Evolutionary conservation across 2,888 invertebrate genomes (phyloP).

Genomic region (Melanostoma mellinum): DNA sequence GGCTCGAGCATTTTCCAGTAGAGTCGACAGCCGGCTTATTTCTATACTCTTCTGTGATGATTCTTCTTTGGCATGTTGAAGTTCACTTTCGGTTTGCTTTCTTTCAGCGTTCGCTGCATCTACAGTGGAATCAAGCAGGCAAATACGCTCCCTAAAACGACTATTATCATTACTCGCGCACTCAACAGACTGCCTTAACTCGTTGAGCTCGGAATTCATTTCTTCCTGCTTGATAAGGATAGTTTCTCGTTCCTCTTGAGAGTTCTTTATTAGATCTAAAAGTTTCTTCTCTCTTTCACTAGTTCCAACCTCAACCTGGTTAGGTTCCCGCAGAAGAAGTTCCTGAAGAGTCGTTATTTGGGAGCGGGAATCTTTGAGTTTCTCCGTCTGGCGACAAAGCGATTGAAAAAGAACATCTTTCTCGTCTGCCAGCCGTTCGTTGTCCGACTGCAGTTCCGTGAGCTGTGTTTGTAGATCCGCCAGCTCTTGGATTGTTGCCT

Average conservation of each 20-base stretch:
- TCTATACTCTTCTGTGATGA: constrained; percentile 90
- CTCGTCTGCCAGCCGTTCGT: constrained; percentile 93
- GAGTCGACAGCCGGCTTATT: constrained; percentile 88
- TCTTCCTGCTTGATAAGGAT: constrained; percentile 90
- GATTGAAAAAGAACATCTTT: constrained; percentile 95
- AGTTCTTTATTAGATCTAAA: constrained; percentile 91
- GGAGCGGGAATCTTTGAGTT: constrained; percentile 92
- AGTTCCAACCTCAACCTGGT: constrained; percentile 86
- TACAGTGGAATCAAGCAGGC: constrained; percentile 87
- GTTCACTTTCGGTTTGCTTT: constrained; percentile 88
- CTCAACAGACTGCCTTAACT: constrained; percentile 85
- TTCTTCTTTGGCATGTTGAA: constrained; percentile 88
- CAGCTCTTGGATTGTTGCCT: constrained; percentile 96
- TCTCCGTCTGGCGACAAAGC: constrained; percentile 94
- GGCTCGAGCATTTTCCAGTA: constrained; percentile 92
- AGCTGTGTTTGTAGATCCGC: constrained; percentile 94
- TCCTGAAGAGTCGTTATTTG: constrained; percentile 93
- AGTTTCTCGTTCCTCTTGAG: constrained; percentile 90
- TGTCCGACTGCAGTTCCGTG: constrained; percentile 93
- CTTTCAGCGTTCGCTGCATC: constrained; percentile 90
- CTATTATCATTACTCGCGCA: constrained; percentile 86
- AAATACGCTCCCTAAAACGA: constrained; percentile 87
- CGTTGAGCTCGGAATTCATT: constrained; percentile 87
- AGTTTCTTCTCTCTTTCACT: constrained; percentile 91
- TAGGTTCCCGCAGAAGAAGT: constrained; percentile 88